phyloP scores from a whole-genome alignment of 2,888 invertebrate species.

The Limnephilus rhombicus region DNA sequence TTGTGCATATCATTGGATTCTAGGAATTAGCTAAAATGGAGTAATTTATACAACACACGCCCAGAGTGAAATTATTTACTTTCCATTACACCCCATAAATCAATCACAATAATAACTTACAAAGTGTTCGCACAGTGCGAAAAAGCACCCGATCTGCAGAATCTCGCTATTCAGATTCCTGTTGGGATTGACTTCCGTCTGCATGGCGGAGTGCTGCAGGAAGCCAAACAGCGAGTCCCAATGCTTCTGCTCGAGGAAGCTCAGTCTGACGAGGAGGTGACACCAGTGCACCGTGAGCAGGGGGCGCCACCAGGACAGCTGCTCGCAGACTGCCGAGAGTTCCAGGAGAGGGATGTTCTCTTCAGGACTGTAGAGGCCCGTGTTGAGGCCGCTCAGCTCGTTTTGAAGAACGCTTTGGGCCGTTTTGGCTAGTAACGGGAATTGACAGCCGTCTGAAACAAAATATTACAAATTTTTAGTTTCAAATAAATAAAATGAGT shows the following conservation, averaged over 20 bases:
- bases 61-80: no score
- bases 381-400: slow-evolving; percentile 76
- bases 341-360: slow-evolving; percentile 77
- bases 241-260: slow-evolving; percentile 83
- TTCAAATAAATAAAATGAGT: neutral
- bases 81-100: no score
- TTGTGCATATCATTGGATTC: no score
- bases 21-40: no score
- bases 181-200: slow-evolving; percentile 71
- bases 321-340: slow-evolving; percentile 79
- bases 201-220: slow-evolving; percentile 71
- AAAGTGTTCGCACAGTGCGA: slow-evolving; percentile 89
- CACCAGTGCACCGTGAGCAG: slow-evolving; percentile 87
- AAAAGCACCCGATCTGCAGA: slow-evolving; percentile 82
- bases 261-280: slow-evolving; percentile 85
- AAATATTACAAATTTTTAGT: neutral
- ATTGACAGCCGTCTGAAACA: slow-evolving; percentile 74
- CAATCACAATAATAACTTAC: slow-evolving; percentile 73
- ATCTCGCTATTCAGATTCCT: slow-evolving; percentile 80
- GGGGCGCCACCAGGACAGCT: slow-evolving; percentile 79
- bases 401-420: slow-evolving; percentile 75
- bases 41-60: no score
- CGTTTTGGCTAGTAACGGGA: slow-evolving; percentile 75
- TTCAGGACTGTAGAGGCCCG: slow-evolving; percentile 75
- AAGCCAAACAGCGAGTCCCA: slow-evolving; percentile 82